phyloP scores from a whole-genome alignment of 2,113 vertebrate genomes.

The Xiphophorus maculatus region DNA sequence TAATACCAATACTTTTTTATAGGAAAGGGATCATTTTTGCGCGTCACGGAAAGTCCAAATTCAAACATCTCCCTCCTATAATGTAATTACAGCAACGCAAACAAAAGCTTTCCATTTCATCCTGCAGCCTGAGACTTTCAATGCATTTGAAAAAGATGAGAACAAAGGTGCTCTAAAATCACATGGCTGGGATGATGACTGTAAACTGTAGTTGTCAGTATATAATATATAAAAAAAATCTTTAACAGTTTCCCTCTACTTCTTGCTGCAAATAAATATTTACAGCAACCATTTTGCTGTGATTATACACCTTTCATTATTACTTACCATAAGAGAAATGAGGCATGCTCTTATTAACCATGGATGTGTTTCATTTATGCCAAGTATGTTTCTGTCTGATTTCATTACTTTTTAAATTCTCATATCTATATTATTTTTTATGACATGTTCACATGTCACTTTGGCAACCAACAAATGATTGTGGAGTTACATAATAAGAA shows the following conservation, averaged over 20 bases:
- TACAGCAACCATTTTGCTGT: neutral
- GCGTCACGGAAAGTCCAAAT: neutral
- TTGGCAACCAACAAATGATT: neutral
- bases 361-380: neutral
- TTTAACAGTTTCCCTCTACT: neutral
- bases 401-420: neutral
- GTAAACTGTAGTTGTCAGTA: neutral
- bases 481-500: neutral
- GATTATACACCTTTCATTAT: neutral
- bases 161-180: neutral
- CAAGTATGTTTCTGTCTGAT: slow-evolving; percentile 1
- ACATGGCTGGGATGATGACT: neutral
- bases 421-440: neutral
- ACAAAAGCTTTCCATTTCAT: neutral
- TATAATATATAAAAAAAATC: too few relatives aligned
- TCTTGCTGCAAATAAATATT: neutral
- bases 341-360: neutral
- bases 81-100: neutral
- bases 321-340: neutral
- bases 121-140: neutral
- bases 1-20: neutral
- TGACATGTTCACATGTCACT: too few relatives aligned
- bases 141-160: too few relatives aligned
- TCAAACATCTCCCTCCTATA: neutral
- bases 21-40: neutral